Conservation (phyloP, 2,113 vertebrate species). For the Cololabis saira region DNA sequence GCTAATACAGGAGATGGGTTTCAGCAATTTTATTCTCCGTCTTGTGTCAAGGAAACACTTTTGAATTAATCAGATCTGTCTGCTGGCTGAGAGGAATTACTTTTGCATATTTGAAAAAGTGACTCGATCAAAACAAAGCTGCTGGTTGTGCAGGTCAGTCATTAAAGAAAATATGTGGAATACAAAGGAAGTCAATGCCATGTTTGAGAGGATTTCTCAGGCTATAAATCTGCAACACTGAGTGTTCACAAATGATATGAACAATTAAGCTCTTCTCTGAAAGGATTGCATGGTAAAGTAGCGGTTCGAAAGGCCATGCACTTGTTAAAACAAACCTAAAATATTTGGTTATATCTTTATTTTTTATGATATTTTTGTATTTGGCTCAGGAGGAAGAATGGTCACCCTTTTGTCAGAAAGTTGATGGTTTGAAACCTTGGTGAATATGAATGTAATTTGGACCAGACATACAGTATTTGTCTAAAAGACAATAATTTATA, state of each 20-base stretch:
- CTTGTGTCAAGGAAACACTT: constrained; percentile 27
- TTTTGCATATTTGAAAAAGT: constrained; percentile 7
- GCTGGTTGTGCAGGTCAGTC: constrained; percentile 21
- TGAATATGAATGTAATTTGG: too few species aligned
- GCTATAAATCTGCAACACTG: too few species aligned
- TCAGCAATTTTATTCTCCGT: constrained; percentile 26
- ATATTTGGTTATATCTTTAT: too few species aligned
- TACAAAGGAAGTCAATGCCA: constrained; percentile 10
- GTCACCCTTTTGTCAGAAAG: too few species aligned
- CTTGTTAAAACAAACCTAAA: too few species aligned
- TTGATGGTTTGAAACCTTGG: too few species aligned
- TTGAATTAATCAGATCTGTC: constrained; percentile 21
- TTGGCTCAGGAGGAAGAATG: too few species aligned
- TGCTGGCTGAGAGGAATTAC: constrained; percentile 1
- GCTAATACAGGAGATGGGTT: constrained; percentile 36
- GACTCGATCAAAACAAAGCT: constrained; percentile 3
- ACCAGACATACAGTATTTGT: too few species aligned
- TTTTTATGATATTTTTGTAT: too few species aligned
- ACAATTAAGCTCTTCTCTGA: not conserved
- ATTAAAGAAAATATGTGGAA: constrained; percentile 12
- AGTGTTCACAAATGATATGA: not conserved
- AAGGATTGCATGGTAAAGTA: not conserved
- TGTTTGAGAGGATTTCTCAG: not conserved
- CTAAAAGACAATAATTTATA: too few species aligned
- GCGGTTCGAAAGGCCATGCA: too few species aligned